Percentiles rank a stretch among this genome's conserved stretches.
Conservation (phyloP, 2,113 vertebrate genomes). For the Phycodurus eques region DNA sequence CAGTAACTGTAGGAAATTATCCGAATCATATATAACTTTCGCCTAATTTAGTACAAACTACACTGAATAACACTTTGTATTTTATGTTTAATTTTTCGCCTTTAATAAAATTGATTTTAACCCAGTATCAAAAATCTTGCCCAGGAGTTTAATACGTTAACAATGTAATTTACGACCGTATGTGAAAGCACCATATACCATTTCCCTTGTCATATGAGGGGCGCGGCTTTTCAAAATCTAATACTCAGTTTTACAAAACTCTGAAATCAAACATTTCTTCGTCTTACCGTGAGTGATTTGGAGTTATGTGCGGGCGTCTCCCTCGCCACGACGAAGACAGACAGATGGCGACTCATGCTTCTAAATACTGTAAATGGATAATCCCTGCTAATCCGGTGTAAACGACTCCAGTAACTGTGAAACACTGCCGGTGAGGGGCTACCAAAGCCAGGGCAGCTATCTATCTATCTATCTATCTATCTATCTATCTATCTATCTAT, state of each 20-base stretch:
- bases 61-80: neutral
- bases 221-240: slow-evolving; percentile 46
- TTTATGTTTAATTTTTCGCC: neutral
- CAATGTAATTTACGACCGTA: slow-evolving; percentile 14
- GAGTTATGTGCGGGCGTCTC: slow-evolving; percentile 35
- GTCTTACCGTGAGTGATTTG: slow-evolving; percentile 14
- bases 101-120: neutral
- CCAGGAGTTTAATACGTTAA: neutral
- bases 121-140: neutral
- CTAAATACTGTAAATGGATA: slow-evolving; percentile 74
- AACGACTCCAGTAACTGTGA: slow-evolving; percentile 64
- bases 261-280: neutral
- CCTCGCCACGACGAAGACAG: slow-evolving; percentile 57
- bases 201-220: neutral
- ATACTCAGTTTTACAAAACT: neutral
- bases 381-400: slow-evolving; percentile 73
- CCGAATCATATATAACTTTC: neutral
- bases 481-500: neutral
- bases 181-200: slow-evolving; percentile 29
- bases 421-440: slow-evolving; percentile 30
- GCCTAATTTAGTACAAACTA: neutral
- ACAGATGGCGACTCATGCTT: slow-evolving; percentile 76
- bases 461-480: neutral
- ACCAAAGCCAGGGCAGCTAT: slow-evolving; percentile 16
- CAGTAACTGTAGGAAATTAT: neutral